Conservation (phyloP, 2,113 vertebrate species). For the Trinectes maculatus region DNA sequence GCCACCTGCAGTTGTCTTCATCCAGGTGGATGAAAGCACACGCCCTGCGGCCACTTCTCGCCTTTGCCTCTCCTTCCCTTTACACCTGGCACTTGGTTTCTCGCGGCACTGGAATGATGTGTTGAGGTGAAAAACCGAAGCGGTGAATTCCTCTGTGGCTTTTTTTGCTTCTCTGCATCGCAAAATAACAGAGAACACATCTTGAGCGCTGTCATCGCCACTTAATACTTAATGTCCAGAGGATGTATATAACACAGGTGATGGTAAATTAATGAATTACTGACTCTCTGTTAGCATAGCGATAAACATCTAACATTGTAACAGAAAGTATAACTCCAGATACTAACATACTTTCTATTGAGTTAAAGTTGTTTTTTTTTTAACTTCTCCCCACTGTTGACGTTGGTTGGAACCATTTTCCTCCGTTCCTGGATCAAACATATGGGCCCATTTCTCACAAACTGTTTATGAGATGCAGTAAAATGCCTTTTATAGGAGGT, state of each 20-base stretch:
- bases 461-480: background rate
- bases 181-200: background rate
- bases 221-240: too few relatives aligned
- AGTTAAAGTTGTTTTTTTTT: too few relatives aligned
- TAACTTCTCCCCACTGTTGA: background rate
- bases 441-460: background rate
- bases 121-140: background rate
- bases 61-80: constrained; percentile 30
- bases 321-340: background rate
- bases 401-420: background rate
- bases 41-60: constrained; percentile 48
- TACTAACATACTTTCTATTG: background rate
- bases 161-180: constrained; percentile 7
- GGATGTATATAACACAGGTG: too few relatives aligned
- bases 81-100: constrained; percentile 13
- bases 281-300: too few relatives aligned
- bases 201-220: background rate
- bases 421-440: background rate
- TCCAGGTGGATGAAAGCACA: constrained; percentile 51
- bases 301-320: too few relatives aligned
- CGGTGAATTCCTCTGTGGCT: background rate
- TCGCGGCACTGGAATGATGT: constrained; percentile 6
- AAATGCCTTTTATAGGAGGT: background rate
- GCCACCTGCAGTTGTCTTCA: constrained; percentile 49
- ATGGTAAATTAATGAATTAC: too few relatives aligned